Percentiles rank a stretch among this genome's conserved stretches.
Evolutionary conservation across 2,113 vertebrate genomes (phyloP).

Genomic region (Axis porcinus): DNA sequence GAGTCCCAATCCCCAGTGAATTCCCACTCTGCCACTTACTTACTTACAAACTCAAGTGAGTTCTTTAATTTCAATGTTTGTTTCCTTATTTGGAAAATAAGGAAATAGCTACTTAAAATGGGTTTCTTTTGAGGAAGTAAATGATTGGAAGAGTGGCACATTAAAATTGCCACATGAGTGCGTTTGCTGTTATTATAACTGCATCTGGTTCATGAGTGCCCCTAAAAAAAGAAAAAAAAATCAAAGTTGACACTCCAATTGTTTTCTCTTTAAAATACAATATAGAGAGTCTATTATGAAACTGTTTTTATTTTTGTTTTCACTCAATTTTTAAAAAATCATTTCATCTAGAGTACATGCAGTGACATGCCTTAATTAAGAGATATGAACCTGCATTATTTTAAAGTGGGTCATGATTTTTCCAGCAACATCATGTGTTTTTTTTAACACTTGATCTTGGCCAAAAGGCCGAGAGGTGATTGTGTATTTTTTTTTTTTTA

Average conservation of each 20-base stretch:
- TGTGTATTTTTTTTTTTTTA: neutral
- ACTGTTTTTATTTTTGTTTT: neutral
- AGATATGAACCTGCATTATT: neutral
- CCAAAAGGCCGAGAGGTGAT: neutral
- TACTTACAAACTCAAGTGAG: neutral
- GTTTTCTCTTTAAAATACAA: neutral
- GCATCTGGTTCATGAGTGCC: neutral
- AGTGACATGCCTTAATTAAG: neutral
- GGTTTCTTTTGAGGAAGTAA: neutral
- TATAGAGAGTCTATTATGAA: neutral
- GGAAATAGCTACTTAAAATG: neutral
- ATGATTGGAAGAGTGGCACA: neutral
- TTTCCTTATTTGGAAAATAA: neutral
- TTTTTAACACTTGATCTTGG: neutral
- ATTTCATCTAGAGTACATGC: neutral
- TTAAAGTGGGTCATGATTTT: constrained; percentile 15
- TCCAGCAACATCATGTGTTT: neutral
- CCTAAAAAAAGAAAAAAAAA: neutral
- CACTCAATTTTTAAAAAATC: neutral
- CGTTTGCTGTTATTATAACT: neutral
- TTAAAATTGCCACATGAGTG: neutral
- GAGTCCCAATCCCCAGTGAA: neutral
- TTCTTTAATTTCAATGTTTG: neutral
- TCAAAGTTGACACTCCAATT: neutral
- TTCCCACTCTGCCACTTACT: neutral